Evolutionary conservation across 2,888 invertebrate genomes (phyloP), one percentile per base, ranked within the genome.

Genomic region (Pammene fasciana): DNA sequence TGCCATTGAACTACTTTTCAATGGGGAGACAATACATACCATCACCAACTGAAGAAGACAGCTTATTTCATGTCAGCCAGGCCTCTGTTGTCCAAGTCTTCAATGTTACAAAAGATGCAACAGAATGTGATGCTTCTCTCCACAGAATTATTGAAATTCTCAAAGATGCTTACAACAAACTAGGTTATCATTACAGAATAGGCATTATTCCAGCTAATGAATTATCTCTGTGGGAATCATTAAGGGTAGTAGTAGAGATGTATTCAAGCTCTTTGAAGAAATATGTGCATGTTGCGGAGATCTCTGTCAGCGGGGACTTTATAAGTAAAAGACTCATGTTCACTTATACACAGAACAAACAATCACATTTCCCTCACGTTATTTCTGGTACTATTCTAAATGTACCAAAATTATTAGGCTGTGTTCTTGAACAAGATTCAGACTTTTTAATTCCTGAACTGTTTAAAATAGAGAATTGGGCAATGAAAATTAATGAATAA

Each of bases 241-340:
- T 96, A 38, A 93, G 95, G 72, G 87, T 95, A 0, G 94, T 94
- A 3, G 93, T 97, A 74, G 95, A 97, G 87, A 94, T 97, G 90
- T 97, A 94, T 93, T 97, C 97, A 0, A 93, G 94, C 10, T 92
- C 94, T 73, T 82, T 93, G 13, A 84, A 94, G 45, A 83, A 88
- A 11, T 97, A 96, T 79, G 82, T 97, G 13, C 95, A 96, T 89
- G 94, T 97, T 50, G 97, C 96, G 0, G 93, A 95, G 85, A 80
- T 97, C 48, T 96, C 96, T 18, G 80, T 95, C 55, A 95, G 94
- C 78, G 95, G 94, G 10, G 94, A 95, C 77, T 97, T 94, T 81
- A 94, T 97, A 38, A 96, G 96, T 75, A 96, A 97, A 84, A 93
- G 97, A 70, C 89, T 98, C 55, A 88, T 96, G 78, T 95, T 97